phyloP scores from a whole-genome alignment of 2,888 invertebrate genomes.

The Axea sp. region DNA sequence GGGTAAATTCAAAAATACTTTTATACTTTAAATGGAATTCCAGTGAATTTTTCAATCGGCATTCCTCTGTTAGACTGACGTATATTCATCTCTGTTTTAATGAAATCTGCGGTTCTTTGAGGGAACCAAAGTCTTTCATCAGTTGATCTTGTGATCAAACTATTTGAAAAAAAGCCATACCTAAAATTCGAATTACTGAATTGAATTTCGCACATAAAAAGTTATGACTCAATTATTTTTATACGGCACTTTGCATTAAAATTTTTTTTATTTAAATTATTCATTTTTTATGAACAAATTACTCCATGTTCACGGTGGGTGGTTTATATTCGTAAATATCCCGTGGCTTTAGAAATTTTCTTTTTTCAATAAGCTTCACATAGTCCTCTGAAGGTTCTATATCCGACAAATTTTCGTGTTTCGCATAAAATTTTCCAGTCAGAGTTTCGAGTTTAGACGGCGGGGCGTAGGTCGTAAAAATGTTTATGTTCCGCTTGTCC shows the following conservation, averaged over 20 bases:
- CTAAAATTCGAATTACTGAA: no score
- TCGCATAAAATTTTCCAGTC: constrained; percentile 72
- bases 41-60: constrained; percentile 66
- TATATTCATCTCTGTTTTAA: constrained; percentile 68
- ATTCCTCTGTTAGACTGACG: constrained; percentile 64
- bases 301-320: constrained; percentile 74
- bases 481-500: constrained; percentile 63
- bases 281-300: neutral
- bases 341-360: constrained; percentile 63
- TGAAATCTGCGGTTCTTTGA: constrained; percentile 66
- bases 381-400: constrained; percentile 66
- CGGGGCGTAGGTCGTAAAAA: constrained; percentile 27
- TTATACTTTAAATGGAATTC: constrained; percentile 64
- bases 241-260: constrained; percentile 1
- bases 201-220: no score
- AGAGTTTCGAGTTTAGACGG: constrained; percentile 45
- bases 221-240: no score
- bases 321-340: constrained; percentile 71
- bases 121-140: constrained; percentile 72
- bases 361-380: constrained; percentile 68
- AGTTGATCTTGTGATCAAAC: constrained; percentile 64
- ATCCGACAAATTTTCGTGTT: constrained; percentile 67
- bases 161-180: constrained; percentile 73
- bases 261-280: constrained; percentile 4
- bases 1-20: no score